A percentile compares a stretch with the other conserved stretches of the same genome.
phyloP scores from a whole-genome alignment of 1,140 invertebrate genomes.

The Brachionus paranguensis region DNA sequence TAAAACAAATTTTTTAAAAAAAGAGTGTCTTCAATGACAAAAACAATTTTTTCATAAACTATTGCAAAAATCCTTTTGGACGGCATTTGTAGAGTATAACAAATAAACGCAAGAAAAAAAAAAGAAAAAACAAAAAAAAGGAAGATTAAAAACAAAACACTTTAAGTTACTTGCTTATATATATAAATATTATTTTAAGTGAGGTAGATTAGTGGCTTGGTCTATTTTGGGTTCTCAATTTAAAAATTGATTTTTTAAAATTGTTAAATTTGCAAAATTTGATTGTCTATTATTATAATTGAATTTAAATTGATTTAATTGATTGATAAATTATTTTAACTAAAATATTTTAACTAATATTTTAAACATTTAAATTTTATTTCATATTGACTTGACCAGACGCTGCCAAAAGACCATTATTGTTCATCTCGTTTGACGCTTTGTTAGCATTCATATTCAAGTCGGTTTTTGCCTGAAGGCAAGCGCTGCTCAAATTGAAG shows the following conservation, averaged over 20 bases:
- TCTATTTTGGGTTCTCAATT: background rate
- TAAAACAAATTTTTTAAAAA: background rate
- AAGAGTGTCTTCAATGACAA: background rate
- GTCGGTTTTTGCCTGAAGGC: background rate
- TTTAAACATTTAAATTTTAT: slow-evolving; percentile 15
- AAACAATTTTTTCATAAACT: background rate
- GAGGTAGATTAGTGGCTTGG: background rate
- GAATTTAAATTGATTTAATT: slow-evolving; percentile 3
- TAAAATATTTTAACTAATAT: background rate
- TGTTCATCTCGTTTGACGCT: background rate
- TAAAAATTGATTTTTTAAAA: background rate
- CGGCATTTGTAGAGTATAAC: background rate
- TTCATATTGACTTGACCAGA: background rate
- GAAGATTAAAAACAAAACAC: background rate
- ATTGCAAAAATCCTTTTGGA: background rate
- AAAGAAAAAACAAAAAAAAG: background rate
- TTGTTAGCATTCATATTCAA: background rate
- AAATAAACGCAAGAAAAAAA: background rate
- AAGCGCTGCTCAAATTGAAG: slow-evolving; percentile 4
- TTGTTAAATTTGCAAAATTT: slow-evolving; percentile 2
- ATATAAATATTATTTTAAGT: background rate
- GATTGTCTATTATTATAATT: slow-evolving; percentile 2
- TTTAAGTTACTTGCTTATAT: background rate
- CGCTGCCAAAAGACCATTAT: background rate
- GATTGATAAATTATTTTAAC: slow-evolving; percentile 2